phyloP scores from a whole-genome alignment of 2,888 invertebrate species.

The Melinaea marsaeus region DNA sequence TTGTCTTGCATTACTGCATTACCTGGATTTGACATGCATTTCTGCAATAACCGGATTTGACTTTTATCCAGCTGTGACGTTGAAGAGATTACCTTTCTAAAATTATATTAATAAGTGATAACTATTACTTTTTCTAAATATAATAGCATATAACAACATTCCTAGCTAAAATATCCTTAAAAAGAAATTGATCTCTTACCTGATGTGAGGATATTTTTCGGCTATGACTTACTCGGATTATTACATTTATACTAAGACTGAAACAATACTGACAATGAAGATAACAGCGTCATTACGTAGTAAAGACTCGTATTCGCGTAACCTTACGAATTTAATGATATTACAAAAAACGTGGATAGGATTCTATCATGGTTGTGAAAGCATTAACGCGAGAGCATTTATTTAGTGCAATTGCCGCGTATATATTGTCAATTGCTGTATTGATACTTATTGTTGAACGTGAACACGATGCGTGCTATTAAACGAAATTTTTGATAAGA shows the following conservation, averaged over 20 bases:
- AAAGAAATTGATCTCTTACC: background rate
- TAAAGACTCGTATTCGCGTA: slow-evolving; percentile 11
- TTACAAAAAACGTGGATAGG: slow-evolving; percentile 23
- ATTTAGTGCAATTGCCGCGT: slow-evolving; percentile 16
- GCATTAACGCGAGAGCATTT: slow-evolving; percentile 26
- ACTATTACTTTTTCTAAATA: too few relatives aligned
- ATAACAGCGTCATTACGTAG: slow-evolving; percentile 19
- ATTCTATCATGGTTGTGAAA: slow-evolving; percentile 26
- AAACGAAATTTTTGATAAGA: slow-evolving; percentile 11
- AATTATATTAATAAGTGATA: too few relatives aligned
- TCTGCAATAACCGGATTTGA: slow-evolving; percentile 7
- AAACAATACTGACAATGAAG: slow-evolving; percentile 29
- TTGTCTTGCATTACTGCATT: slow-evolving; percentile 4
- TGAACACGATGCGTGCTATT: slow-evolving; percentile 13
- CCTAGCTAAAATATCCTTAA: too few relatives aligned
- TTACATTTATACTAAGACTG: slow-evolving; percentile 33
- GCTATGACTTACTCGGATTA: slow-evolving; percentile 13
- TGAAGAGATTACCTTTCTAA: too few relatives aligned
- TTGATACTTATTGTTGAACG: slow-evolving; percentile 15
- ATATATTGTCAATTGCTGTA: slow-evolving; percentile 28
- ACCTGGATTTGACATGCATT: slow-evolving; percentile 12
- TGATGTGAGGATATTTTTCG: slow-evolving; percentile 11
- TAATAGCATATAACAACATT: too few relatives aligned
- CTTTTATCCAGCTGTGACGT: too few relatives aligned
- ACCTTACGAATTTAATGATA: slow-evolving; percentile 41